Percentiles rank a stretch among this genome's conserved stretches.
phyloP scores from a whole-genome alignment of 2,113 vertebrate genomes.

The Erinaceus europaeus region DNA sequence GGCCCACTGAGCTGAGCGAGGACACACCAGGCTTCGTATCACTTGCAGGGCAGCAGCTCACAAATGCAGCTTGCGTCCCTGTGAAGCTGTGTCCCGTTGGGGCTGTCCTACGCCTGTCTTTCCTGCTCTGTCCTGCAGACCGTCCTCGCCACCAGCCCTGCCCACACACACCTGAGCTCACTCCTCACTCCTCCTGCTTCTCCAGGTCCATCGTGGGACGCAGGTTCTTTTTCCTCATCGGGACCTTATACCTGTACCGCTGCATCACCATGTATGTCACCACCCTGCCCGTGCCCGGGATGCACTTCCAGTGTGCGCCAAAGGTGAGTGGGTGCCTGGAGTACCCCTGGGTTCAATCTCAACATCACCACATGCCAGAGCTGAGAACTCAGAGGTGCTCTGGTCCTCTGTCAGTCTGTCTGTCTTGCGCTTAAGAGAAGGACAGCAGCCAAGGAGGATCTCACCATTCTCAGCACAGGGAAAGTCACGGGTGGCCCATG shows the following conservation, averaged over 20 bases:
- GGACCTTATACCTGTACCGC: conserved; percentile 96
- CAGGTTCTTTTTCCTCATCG: conserved; percentile 96
- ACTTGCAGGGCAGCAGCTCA: no score
- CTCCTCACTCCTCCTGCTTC: background rate
- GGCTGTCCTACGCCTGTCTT: no score
- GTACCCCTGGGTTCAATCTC: accelerated
- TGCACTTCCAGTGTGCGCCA: conserved; percentile 96
- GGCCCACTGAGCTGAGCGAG: no score
- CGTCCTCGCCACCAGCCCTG: no score
- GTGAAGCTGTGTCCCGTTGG: no score
- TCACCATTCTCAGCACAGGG: background rate
- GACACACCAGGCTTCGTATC: no score
- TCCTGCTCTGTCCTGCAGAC: no score
- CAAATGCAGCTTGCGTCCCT: no score
- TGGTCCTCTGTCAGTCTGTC: no score
- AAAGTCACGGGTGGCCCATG: background rate
- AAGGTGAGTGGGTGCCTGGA: conserved; percentile 84
- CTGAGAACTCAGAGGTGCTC: no score
- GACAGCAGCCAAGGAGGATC: background rate
- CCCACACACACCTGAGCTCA: background rate
- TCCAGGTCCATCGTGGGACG: conserved; percentile 93
- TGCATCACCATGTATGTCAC: conserved; percentile 98
- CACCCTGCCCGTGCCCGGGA: conserved; percentile 95
- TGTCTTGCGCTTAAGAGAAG: no score
- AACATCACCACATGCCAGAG: no score